Percentiles rank a stretch among this genome's conserved stretches.
Conservation (phyloP, 1,140 invertebrate genomes). For the Tribolium castaneum region DNA sequence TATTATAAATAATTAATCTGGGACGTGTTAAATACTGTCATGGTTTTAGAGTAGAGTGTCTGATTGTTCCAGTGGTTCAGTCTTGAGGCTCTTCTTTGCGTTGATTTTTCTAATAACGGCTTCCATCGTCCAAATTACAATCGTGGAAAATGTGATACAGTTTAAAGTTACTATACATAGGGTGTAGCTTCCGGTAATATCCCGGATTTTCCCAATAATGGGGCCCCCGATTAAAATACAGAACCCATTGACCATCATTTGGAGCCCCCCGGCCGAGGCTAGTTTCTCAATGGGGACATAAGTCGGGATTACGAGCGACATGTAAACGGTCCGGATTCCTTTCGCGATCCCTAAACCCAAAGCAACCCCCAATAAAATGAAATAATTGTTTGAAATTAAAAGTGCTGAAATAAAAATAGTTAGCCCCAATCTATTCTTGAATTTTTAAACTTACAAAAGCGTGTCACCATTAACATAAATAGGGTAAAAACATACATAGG, state of each 20-base stretch:
- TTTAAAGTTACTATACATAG: background rate
- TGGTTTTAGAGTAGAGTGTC: conserved; percentile 3
- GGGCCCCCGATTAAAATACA: conserved; percentile 56
- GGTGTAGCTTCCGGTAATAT: conserved; percentile 1
- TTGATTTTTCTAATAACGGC: background rate
- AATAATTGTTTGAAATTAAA: conserved; percentile 42
- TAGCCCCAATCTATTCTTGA: conserved; percentile 62
- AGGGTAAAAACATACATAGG: conserved; percentile 62
- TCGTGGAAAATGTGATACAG: background rate
- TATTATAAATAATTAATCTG: too few species aligned
- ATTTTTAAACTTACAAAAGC: conserved; percentile 65
- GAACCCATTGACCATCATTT: conserved; percentile 70
- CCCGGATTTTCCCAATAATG: conserved; percentile 49
- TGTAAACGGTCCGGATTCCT: conserved; percentile 74
- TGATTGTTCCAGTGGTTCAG: background rate
- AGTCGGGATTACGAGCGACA: conserved; percentile 73
- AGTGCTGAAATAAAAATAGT: conserved; percentile 45
- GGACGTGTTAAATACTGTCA: background rate
- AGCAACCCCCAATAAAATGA: conserved; percentile 61
- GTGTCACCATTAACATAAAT: conserved; percentile 56
- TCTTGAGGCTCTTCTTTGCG: background rate
- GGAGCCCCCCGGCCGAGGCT: conserved; percentile 72
- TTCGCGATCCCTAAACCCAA: conserved; percentile 73
- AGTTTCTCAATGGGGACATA: conserved; percentile 73
- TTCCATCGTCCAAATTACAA: background rate